Conservation (phyloP, 2,113 vertebrate species). For the Hiodon tergisus region DNA sequence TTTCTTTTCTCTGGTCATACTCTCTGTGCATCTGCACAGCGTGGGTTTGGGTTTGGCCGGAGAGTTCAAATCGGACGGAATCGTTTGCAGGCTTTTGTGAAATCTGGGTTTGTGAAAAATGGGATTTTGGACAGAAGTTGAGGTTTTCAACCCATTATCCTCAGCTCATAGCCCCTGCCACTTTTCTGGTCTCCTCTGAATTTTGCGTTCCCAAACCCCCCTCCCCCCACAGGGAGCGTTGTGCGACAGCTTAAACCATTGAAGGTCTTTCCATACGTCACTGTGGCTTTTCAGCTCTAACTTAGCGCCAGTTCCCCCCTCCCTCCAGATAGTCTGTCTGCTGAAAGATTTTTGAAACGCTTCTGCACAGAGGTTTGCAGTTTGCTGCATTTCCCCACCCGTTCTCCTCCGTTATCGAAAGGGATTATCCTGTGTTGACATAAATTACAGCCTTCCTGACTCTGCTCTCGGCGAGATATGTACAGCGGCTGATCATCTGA, state of each 20-base stretch:
- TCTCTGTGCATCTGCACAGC: too few species aligned
- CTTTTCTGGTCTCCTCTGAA: not conserved
- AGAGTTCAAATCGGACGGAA: too few species aligned
- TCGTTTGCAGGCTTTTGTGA: too few species aligned
- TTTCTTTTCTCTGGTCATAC: too few species aligned
- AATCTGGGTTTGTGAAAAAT: not conserved
- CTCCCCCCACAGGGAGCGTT: not conserved
- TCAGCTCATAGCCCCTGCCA: not conserved
- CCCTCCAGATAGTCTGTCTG: not conserved
- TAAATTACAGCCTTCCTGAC: not conserved
- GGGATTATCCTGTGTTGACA: not conserved
- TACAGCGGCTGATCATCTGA: not conserved
- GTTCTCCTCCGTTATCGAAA: not conserved
- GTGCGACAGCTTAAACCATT: not conserved
- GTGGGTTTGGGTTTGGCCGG: too few species aligned
- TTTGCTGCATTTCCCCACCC: not conserved
- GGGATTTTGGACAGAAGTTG: not conserved
- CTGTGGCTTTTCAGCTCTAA: not conserved
- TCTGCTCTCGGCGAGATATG: not conserved
- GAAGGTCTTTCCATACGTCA: constrained; percentile 6
- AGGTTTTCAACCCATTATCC: constrained; percentile 16
- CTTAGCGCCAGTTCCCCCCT: not conserved
- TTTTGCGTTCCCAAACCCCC: not conserved
- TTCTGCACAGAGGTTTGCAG: not conserved
- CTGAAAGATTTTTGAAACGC: not conserved